Conservation (phyloP, 2,888 invertebrate genomes). For the Plebejus melissa region DNA sequence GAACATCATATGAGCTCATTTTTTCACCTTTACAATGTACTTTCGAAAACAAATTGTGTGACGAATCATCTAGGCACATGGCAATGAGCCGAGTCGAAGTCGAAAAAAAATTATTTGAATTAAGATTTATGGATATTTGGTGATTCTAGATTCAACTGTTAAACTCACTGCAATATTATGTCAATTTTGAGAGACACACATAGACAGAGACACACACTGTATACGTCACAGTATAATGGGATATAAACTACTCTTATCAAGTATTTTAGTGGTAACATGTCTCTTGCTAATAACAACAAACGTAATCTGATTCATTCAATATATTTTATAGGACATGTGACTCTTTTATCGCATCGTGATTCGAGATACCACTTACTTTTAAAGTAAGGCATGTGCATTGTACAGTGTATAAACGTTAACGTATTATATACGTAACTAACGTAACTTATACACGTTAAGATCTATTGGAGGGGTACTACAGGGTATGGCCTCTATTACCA, state of each 20-base stretch:
- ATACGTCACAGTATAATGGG: not conserved
- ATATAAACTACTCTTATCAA: not conserved
- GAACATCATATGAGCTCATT: constrained; percentile 5
- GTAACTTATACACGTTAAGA: not conserved
- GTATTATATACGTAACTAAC: too few species aligned
- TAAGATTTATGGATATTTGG: too few species aligned
- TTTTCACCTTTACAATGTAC: not conserved
- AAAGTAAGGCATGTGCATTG: too few species aligned
- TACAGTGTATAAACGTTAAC: too few species aligned
- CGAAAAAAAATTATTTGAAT: too few species aligned
- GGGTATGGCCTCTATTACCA: not conserved
- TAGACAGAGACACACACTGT: too few species aligned
- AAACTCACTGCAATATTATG: too few species aligned
- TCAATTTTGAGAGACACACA: too few species aligned
- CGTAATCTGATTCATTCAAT: not conserved
- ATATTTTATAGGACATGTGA: not conserved
- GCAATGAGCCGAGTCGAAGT: too few species aligned
- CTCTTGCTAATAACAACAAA: not conserved
- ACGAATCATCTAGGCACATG: too few species aligned
- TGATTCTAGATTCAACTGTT: too few species aligned
- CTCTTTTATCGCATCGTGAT: not conserved
- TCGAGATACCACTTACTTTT: not conserved
- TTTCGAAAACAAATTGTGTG: not conserved
- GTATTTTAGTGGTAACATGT: too few species aligned
- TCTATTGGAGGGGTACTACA: not conserved